Conservation (phyloP, 2,113 vertebrate species). For the Merops nubicus region DNA sequence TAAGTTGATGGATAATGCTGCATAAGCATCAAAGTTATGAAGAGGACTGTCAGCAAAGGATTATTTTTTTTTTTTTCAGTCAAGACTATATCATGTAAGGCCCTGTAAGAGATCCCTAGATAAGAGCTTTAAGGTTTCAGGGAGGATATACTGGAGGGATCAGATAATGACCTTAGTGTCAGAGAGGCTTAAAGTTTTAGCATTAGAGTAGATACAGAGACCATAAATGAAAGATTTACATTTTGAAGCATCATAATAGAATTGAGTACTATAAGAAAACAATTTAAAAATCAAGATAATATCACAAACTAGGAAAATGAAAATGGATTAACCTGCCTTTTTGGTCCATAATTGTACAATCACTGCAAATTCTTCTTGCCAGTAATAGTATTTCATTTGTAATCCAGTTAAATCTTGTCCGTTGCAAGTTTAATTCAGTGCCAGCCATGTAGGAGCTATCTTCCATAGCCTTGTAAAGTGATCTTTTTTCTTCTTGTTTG, state of each 20-base stretch:
- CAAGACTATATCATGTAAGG: background rate
- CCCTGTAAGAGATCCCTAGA: background rate
- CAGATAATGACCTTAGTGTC: conserved; percentile 3
- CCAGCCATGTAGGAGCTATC: background rate
- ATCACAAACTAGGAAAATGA: background rate
- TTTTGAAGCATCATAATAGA: background rate
- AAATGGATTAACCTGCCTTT: background rate
- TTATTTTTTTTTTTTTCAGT: background rate
- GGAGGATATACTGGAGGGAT: background rate
- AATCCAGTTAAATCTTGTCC: background rate
- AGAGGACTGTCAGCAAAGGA: background rate
- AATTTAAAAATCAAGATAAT: background rate
- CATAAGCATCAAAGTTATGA: background rate
- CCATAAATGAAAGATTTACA: background rate
- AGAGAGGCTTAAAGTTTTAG: conserved; percentile 13
- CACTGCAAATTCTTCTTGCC: background rate
- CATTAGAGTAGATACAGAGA: background rate
- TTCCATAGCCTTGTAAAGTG: background rate
- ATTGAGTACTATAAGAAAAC: background rate
- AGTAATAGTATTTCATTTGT: background rate
- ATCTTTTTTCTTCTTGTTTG: background rate
- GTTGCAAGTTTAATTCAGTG: background rate
- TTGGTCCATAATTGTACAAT: background rate
- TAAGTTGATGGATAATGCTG: background rate
- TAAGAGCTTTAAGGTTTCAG: background rate